Evolutionary conservation across 2,113 vertebrate genomes (phyloP), one percentile per base, ranked within the genome.

Genomic region (Thryonomys swinderianus): DNA sequence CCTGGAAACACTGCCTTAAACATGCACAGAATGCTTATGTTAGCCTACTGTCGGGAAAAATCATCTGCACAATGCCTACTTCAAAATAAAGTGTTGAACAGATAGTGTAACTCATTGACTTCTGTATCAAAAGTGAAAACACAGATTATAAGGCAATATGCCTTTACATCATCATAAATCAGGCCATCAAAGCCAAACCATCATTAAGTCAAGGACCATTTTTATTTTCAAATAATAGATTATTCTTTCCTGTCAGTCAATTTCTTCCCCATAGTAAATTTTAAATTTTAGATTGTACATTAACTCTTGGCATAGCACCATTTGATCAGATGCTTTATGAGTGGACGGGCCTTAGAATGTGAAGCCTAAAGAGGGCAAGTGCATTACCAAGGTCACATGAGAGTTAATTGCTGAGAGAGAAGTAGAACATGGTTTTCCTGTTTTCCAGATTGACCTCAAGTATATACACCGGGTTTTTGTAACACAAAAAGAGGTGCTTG

Each of bases 311-410:
- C 27, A 85, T n/a, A 85, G n/a, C 55, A 76, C 55, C 53, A 85
- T 42, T 30, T 57, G 55, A 20, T 57, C 16, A 57, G 93, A 81
- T 27, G 10, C 11, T 80, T 81, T n/a, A 45, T 71, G 64, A 73
- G 45, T 67, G 81, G 87, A 91, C 16, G 37, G 14, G 13, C 83
- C 57, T 82, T 64, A 57, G 12, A 48, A 86, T 45, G 45, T 86
- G 55, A 91, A 32, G 5, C 32, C 32, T 23, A 66, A 45, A 87
- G 74, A 82, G 9, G 17, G 53, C 7, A 85, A 85, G 7, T 10
- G 42, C 78, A 61, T 59, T 69, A 16, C 55, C 69, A 95, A 92
- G 51, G 59, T 83, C 84, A 95, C 67, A 88, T 25, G 27, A 67
- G 83, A 95, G 14, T 34, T 48, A n/a, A 48, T 59, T 40, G 57